Conservation (phyloP, 2,113 vertebrate species). For the Myxocyprinus asiaticus region DNA sequence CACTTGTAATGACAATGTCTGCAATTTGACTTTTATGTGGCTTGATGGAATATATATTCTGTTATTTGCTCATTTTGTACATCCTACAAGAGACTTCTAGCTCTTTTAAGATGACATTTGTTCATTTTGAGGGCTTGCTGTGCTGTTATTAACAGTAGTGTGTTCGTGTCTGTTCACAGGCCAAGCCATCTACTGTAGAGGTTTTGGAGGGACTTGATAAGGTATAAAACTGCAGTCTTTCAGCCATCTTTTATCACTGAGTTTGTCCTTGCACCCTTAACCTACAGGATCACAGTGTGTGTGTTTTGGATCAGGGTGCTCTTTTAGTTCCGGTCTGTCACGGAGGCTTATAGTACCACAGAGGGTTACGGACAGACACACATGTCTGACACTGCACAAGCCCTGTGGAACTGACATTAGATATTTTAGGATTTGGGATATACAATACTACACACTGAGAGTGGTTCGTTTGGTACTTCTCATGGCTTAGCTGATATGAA, state of each 20-base stretch:
- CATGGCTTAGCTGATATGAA: too few relatives aligned
- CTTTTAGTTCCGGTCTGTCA: not conserved
- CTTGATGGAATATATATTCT: too few relatives aligned
- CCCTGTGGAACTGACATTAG: slow-evolving; percentile 30
- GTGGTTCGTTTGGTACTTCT: not conserved
- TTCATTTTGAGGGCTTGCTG: not conserved
- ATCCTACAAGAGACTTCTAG: not conserved
- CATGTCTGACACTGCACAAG: slow-evolving; percentile 57
- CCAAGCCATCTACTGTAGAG: slow-evolving; percentile 92
- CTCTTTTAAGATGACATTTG: not conserved
- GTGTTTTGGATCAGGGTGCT: not conserved
- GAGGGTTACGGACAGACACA: slow-evolving; percentile 65
- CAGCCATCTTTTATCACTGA: not conserved
- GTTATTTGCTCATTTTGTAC: not conserved
- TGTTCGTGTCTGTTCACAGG: slow-evolving; percentile 72
- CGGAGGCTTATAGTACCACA: not conserved
- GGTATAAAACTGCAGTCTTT: slow-evolving; percentile 70
- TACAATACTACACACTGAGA: slow-evolving; percentile 27
- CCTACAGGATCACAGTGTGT: not conserved
- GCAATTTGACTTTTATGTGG: too few relatives aligned
- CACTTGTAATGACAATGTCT: too few relatives aligned
- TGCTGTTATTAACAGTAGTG: not conserved
- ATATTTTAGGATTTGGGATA: slow-evolving; percentile 61
- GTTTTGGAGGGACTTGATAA: slow-evolving; percentile 95
- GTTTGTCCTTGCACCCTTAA: not conserved